Conservation (phyloP, 64 coral and sea anemone species). For the Anthopleura sola region DNA sequence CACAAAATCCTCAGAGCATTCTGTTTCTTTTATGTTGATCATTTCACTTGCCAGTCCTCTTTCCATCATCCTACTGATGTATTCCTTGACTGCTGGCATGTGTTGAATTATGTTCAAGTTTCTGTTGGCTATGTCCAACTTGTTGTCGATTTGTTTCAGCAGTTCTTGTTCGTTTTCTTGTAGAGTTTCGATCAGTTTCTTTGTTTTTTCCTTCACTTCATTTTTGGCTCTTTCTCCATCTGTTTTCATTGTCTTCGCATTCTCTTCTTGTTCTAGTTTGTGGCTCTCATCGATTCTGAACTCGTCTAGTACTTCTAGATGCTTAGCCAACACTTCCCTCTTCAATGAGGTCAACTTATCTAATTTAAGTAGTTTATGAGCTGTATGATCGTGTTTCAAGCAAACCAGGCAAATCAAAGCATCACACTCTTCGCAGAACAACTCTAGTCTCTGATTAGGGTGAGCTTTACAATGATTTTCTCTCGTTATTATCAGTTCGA, state of each 20-base stretch:
- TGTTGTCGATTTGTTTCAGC: no score
- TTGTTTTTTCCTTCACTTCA: no score
- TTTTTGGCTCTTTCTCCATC: neutral
- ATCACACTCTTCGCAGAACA: neutral
- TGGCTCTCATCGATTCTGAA: neutral
- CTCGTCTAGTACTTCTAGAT: neutral
- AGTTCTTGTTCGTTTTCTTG: neutral
- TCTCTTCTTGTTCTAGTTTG: neutral
- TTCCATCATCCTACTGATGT: neutral
- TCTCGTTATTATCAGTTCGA: no score
- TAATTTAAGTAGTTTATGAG: neutral
- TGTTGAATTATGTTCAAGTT: neutral
- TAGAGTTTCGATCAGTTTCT: neutral
- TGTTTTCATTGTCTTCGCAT: neutral
- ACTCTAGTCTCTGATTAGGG: neutral
- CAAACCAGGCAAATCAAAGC: neutral
- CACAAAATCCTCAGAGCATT: neutral
- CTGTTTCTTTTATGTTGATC: neutral
- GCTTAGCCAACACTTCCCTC: neutral
- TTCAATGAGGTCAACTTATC: neutral
- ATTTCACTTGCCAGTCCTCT: neutral
- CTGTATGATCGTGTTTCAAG: neutral
- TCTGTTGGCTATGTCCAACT: neutral
- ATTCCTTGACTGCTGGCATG: no score
- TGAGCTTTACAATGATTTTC: neutral